Conservation (phyloP, 1,140 invertebrate genomes). For the Battus philenor region DNA sequence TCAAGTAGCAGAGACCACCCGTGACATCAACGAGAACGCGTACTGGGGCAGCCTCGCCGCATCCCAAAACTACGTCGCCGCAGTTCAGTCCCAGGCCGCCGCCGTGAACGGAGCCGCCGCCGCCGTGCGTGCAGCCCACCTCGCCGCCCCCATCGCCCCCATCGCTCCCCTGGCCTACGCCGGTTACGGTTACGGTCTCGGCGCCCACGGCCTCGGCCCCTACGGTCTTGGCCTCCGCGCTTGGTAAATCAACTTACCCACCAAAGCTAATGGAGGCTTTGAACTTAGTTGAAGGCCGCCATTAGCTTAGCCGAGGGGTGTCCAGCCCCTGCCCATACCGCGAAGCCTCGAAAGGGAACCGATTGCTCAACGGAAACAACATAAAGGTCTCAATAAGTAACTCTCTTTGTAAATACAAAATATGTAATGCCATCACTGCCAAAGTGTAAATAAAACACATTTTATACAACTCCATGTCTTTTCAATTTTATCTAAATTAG, state of each 20-base stretch:
- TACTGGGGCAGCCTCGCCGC: conserved; percentile 69
- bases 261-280: conserved; percentile 4
- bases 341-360: conserved; percentile 31
- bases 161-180: conserved; percentile 31
- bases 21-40: conserved; percentile 60
- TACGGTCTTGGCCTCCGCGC: conserved; percentile 37
- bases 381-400: conserved; percentile 60
- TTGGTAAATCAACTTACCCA: conserved; percentile 50
- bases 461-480: conserved; percentile 28
- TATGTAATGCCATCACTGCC: conserved; percentile 68
- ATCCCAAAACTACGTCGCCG: conserved; percentile 71
- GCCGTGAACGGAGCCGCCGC: conserved; percentile 71
- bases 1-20: conserved; percentile 48
- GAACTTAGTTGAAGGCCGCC: not conserved
- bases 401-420: conserved; percentile 69
- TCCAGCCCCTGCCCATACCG: conserved; percentile 21
- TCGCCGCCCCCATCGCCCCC: conserved; percentile 28
- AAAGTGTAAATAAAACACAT: conserved; percentile 72
- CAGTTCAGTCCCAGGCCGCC: conserved; percentile 77
- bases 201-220: conserved; percentile 34
- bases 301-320: not conserved
- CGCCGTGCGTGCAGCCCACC: conserved; percentile 48
- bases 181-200: conserved; percentile 23
- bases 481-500: too few relatives aligned
- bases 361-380: conserved; percentile 48